Base-by-base conservation (phyloP, 1,140 invertebrate genomes). In the Drosophila ficusphila region DNA sequence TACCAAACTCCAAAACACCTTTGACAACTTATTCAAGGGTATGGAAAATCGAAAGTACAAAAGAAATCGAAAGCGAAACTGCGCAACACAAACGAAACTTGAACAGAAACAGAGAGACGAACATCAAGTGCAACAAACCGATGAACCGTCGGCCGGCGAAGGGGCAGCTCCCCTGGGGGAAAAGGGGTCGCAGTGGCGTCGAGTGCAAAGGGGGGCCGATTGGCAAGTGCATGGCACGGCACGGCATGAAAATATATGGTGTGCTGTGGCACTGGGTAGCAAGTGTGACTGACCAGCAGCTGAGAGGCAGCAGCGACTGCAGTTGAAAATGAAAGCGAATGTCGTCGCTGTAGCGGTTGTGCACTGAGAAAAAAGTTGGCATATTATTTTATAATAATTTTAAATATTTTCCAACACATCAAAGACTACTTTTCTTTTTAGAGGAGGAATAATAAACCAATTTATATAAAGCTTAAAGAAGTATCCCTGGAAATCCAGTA, bases 41-140 rank as follows among this genome's bases (percentile, higher is more conserved):
- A 86, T 86, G 38, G 39, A 76, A 79, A 83, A 85, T 76, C 81
- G 79, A 85, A 85, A 85, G 76, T 78, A 64, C 58, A 58, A 79
- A 81, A 79, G 76, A 85, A 85, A 86, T 86, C 79, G 79, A 85
- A 85, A 81, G 81, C 79, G 76, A 82, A 86, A 56, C 46, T 42
- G 70, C 51, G 39, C 34, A 62, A 42, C 58, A 53, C 39, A 51
- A 61, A 31, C 47, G 51, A 67, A 74, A 29, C 65, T 33, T 23
- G 23, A 21, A 21, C 38, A 60, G 57, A 57, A 48, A 74, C 31
- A 29, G 19, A 38, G 33, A 65, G 39, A 25, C 58, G 56, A 79
- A 57, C 65, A 85, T 85, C 75, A 85, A 86, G 81, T 85, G 81
- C 81, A 85, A 76, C 76, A 76, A 72, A 76, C 81, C 73, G 78